Evolutionary conservation across 92 coral and sea anemone species (phyloP).

Genomic region (Hydrozoanthus gracilis): DNA sequence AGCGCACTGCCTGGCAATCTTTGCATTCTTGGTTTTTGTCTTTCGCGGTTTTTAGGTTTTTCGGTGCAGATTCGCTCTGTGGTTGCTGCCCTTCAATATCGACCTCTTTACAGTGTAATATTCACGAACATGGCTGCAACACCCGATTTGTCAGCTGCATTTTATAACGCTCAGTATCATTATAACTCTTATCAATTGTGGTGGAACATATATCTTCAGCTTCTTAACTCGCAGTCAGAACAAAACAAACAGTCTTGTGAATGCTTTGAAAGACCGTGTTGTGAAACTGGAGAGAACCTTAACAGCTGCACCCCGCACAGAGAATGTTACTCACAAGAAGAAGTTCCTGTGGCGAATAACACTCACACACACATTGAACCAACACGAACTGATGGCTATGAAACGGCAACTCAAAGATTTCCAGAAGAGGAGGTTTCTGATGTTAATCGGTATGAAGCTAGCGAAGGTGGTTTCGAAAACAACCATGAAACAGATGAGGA

Average conservation of each 20-base stretch:
- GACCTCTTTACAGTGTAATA: neutral
- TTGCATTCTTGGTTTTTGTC: neutral
- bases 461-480: conserved; percentile 48
- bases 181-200: conserved; percentile 67
- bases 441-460: neutral
- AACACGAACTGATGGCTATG: conserved; percentile 21
- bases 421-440: neutral
- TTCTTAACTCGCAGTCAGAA: conserved; percentile 4
- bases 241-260: conserved; percentile 20
- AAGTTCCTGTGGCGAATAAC: neutral
- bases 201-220: conserved; percentile 61
- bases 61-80: neutral
- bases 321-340: neutral
- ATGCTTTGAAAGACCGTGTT: conserved; percentile 10
- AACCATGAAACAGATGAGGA: conserved; percentile 13
- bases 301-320: neutral
- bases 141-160: conserved; percentile 23
- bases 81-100: neutral
- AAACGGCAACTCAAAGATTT: neutral
- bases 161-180: conserved; percentile 54
- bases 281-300: neutral
- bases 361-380: neutral
- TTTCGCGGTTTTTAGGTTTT: no score
- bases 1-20: neutral
- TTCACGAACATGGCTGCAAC: neutral